These are phyloP conservation scores for Lasioglossum leucozonium DNA, from an alignment of 2,888 invertebrate species.

Conservation along the genomic window DNA sequence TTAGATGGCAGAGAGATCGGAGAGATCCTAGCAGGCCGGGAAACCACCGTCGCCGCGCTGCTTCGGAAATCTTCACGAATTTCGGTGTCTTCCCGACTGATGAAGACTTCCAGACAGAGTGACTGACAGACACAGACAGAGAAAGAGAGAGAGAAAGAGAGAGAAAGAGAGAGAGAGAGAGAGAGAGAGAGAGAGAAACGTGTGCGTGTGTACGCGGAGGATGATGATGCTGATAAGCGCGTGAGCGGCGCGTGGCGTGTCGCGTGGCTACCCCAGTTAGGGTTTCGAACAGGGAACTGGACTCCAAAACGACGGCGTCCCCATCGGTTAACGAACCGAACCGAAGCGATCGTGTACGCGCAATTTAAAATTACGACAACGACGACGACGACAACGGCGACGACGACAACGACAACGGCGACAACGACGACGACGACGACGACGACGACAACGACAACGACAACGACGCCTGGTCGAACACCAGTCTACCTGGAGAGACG, in stretches of 20 bases:
- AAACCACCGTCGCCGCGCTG: background rate
- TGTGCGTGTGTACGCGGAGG: background rate
- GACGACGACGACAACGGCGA: too few relatives aligned
- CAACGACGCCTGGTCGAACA: constrained; percentile 7
- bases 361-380: background rate
- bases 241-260: constrained; percentile 61
- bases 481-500: constrained; percentile 26
- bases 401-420: background rate
- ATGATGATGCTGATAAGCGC: background rate
- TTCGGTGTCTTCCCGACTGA: background rate
- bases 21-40: background rate
- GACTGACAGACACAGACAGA: too few relatives aligned
- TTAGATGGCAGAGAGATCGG: background rate
- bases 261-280: constrained; percentile 47
- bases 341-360: constrained; percentile 18
- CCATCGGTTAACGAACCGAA: background rate
- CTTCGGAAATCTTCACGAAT: background rate
- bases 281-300: background rate
- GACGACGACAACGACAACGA: background rate
- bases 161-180: background rate
- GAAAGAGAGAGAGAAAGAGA: too few relatives aligned
- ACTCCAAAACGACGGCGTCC: background rate
- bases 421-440: background rate
- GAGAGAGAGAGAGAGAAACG: background rate
- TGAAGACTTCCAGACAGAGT: too few relatives aligned